Evolutionary conservation across 2,888 invertebrate genomes (phyloP), one percentile per base, ranked within the genome.

Genomic region (Anthoptus insignis): DNA sequence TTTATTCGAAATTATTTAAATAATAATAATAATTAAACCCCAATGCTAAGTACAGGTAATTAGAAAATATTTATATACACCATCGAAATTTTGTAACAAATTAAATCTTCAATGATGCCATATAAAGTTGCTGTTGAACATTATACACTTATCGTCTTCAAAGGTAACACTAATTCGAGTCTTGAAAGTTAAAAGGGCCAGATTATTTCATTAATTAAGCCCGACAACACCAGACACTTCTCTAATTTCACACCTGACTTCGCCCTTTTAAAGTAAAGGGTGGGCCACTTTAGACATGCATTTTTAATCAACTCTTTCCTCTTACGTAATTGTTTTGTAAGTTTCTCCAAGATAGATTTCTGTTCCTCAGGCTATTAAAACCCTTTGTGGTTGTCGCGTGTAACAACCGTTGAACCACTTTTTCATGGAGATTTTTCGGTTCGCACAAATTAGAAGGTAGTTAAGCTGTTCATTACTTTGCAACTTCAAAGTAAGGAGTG

Each of bases 221-320:
- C 75, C 78, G 78, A 76, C 81, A 80, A 77, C 63, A 67, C 75
- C 81, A 81, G 79, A 76, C 76, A 74, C 79, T 80, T 74, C 71
- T 67, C 76, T 74, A 72, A 80, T 81, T 82, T 81, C 73, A 80
- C 82, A 82, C 81, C 81, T 82, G 81, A 80, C 74, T 78, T 74
- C 68, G 72, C 72, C 72, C 73, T 78, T 79, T 81, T 54, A 73
- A 69, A 73, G 66, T 66, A 72, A 76, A 73, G 77, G 77, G 75
- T 73, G 73, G 34, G 54, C 61, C 77, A 74, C 76, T 79, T 76
- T 75, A 75, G 71, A 74, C 73, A 73, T 80, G 77, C 76, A 80
- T 81, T 80, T 80, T 81, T 80, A 78, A 81, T 79, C 75, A 72
- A 70, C 75, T 73, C 73, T 76, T 73, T 74, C 60, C 59, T 52